Evolutionary conservation across 2,113 vertebrate genomes (phyloP).

Genomic region (Cephalophus harveyi): DNA sequence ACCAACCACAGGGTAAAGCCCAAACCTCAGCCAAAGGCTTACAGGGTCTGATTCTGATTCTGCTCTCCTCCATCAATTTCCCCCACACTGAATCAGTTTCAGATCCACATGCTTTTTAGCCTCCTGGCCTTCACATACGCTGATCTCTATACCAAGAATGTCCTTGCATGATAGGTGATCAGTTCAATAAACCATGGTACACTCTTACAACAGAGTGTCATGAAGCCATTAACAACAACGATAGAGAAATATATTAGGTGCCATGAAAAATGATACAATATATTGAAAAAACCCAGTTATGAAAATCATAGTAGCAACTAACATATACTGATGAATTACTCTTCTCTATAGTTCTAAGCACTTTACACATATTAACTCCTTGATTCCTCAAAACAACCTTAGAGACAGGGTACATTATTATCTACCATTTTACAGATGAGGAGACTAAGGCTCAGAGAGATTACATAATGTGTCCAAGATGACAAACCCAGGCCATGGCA

Average conservation of each 20-base stretch:
- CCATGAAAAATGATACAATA: neutral
- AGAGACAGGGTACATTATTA: neutral
- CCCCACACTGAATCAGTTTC: neutral
- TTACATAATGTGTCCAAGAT: neutral
- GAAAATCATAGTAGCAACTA: neutral
- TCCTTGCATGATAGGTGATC: neutral
- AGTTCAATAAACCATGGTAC: neutral
- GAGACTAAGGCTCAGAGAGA: neutral
- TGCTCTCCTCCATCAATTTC: neutral
- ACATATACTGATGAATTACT: neutral
- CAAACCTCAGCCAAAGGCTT: neutral
- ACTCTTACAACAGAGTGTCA: neutral
- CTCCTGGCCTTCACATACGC: neutral
- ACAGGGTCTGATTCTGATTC: accelerated
- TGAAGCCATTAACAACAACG: neutral
- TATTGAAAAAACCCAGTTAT: neutral
- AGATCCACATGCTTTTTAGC: neutral
- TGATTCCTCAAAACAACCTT: neutral
- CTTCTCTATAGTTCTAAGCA: neutral
- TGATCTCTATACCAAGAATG: neutral
- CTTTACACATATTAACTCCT: neutral
- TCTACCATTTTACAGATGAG: neutral
- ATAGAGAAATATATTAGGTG: neutral
- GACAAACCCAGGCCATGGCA: neutral
- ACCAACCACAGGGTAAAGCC: neutral